Conservation (phyloP, 2,797 vertebrate genomes). For the Malacoraja senta region DNA sequence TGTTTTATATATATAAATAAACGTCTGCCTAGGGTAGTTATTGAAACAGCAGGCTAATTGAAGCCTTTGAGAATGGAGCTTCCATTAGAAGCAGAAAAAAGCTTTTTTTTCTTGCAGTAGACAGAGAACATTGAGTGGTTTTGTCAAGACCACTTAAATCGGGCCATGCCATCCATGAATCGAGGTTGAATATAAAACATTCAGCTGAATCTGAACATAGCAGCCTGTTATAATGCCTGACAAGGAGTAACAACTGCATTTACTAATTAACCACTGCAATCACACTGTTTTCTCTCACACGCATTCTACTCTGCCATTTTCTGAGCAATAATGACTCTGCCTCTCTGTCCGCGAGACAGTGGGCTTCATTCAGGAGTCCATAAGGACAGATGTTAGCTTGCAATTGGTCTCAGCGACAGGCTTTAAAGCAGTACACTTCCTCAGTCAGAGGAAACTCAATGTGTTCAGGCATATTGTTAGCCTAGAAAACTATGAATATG, state of each 20-base stretch:
- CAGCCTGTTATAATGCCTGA: neutral
- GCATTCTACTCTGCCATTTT: neutral
- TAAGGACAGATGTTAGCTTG: neutral
- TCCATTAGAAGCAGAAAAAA: slow-evolving; percentile 17
- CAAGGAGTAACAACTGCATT: neutral
- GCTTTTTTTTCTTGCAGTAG: neutral
- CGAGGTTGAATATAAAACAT: neutral
- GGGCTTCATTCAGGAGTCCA: neutral
- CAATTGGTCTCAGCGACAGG: neutral
- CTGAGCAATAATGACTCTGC: too few species aligned
- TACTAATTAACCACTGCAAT: neutral
- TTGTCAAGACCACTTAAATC: neutral
- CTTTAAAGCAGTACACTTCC: neutral
- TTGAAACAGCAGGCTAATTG: neutral
- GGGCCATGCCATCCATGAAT: neutral
- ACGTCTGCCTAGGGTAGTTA: neutral
- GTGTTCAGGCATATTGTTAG: neutral
- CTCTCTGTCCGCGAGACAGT: neutral
- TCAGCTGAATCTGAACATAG: neutral
- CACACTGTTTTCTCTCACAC: neutral
- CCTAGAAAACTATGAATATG: neutral
- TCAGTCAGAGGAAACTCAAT: slow-evolving; percentile 17
- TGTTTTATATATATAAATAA: neutral
- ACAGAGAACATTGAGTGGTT: neutral
- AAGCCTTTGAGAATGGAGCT: neutral